These are phyloP conservation scores for Rosalia funebris DNA, from an alignment of 2,888 invertebrate genomes.

Conservation along the genomic window DNA sequence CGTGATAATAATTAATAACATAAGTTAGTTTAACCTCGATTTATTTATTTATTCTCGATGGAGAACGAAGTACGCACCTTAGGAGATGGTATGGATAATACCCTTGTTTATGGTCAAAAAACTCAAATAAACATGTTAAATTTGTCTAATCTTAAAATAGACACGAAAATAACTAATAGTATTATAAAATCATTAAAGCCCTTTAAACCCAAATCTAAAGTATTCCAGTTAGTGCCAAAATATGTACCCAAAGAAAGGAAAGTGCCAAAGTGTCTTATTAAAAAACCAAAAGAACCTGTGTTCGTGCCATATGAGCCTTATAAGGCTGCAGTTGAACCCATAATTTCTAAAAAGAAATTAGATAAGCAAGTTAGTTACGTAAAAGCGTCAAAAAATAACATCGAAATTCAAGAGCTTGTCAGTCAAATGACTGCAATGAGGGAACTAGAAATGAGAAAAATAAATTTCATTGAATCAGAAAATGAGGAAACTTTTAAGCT, in stretches of 20 bases:
- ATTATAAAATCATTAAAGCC: slow-evolving; percentile 55
- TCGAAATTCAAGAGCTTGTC: slow-evolving; percentile 70
- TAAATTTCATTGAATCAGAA: slow-evolving; percentile 61
- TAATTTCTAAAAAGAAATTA: slow-evolving; percentile 65
- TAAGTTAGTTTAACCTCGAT: too few species aligned
- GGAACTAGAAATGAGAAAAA: slow-evolving; percentile 70
- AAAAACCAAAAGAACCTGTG: slow-evolving; percentile 76
- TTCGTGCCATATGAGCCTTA: slow-evolving; percentile 92
- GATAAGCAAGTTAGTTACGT: slow-evolving; percentile 35
- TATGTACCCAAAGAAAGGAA: slow-evolving; percentile 70
- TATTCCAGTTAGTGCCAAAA: slow-evolving; percentile 72
- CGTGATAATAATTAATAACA: background rate
- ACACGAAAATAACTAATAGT: slow-evolving; percentile 24
- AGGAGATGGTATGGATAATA: slow-evolving; percentile 51
- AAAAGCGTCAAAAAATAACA: slow-evolving; percentile 63
- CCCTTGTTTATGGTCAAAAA: slow-evolving; percentile 6
- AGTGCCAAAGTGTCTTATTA: slow-evolving; percentile 65
- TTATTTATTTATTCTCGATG: slow-evolving; percentile 16
- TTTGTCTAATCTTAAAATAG: slow-evolving; percentile 1
- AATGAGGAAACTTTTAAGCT: slow-evolving; percentile 51
- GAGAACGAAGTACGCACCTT: slow-evolving; percentile 41
- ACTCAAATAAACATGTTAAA: background rate
- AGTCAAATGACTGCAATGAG: slow-evolving; percentile 78
- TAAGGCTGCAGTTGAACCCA: slow-evolving; percentile 84
- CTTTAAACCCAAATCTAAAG: slow-evolving; percentile 66